Conservation (phyloP, 2,888 invertebrate genomes). For the Megaustenia siamemsis region DNA sequence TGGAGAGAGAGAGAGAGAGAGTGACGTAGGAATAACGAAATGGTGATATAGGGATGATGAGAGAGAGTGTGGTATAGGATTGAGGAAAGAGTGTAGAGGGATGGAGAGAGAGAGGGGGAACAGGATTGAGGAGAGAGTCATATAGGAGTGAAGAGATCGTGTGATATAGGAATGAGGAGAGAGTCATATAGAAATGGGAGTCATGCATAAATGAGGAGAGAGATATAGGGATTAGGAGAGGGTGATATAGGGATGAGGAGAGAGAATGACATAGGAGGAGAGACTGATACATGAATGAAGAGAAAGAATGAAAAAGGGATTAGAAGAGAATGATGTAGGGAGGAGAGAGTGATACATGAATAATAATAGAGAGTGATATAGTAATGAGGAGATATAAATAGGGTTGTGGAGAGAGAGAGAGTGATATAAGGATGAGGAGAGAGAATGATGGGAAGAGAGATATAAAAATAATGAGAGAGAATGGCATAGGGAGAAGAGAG, state of each 20-base stretch:
- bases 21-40: not conserved
- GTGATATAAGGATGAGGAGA: not conserved
- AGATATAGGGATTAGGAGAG: not conserved
- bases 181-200: not conserved
- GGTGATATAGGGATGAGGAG: not conserved
- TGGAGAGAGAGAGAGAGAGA: not conserved
- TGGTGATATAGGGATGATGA: not conserved
- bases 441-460: not conserved
- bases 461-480: constrained; percentile 17
- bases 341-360: not conserved
- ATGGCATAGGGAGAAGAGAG: constrained; percentile 22
- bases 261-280: no score
- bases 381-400: not conserved
- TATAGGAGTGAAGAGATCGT: not conserved
- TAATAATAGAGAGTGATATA: not conserved
- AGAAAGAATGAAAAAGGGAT: not conserved
- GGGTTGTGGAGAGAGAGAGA: not conserved
- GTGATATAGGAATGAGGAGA: constrained; percentile 1
- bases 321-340: not conserved
- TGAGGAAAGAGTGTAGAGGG: no score
- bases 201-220: not conserved
- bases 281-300: not conserved
- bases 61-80: no score
- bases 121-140: not conserved
- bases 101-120: not conserved